A percentile compares a stretch with the other conserved stretches of the same genome.
Evolutionary conservation across 64 coral and sea anemone species (phyloP).

Genomic region (Exaiptasia diaphana): DNA sequence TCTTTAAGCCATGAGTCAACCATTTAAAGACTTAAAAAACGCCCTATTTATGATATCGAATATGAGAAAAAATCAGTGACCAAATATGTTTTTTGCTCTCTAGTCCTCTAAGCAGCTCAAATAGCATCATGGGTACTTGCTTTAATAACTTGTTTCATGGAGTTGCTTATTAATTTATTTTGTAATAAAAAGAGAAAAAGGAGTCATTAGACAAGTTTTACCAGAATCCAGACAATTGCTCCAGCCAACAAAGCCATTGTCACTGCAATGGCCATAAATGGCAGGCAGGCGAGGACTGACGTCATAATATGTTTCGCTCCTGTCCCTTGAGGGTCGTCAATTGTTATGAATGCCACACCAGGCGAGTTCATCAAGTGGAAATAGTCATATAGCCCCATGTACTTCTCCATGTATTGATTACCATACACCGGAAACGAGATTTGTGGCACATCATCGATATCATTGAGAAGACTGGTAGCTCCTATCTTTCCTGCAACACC

Average conservation of each 20-base stretch:
- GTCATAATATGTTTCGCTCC: slow-evolving; percentile 5
- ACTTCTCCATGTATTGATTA: slow-evolving; percentile 21
- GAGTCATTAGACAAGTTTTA: too few species aligned
- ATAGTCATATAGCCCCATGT: slow-evolving; percentile 36
- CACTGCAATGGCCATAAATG: slow-evolving; percentile 23
- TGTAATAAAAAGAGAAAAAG: too few species aligned
- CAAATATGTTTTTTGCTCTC: too few species aligned
- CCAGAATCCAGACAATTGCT: slow-evolving; percentile 57
- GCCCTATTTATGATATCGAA: too few species aligned
- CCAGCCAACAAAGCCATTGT: slow-evolving; percentile 47
- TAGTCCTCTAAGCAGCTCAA: too few species aligned
- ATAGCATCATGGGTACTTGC: too few species aligned
- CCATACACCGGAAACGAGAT: slow-evolving; percentile 64
- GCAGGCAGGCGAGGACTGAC: slow-evolving; percentile 21
- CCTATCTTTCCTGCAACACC: slow-evolving; percentile 9
- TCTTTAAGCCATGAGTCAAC: background rate
- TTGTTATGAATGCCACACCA: slow-evolving; percentile 44
- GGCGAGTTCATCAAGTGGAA: slow-evolving; percentile 41
- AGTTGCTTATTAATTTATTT: too few species aligned
- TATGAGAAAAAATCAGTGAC: too few species aligned
- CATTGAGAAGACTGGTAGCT: background rate
- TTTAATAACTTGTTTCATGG: too few species aligned
- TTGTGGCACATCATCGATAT: slow-evolving; percentile 51
- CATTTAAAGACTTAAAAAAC: background rate
- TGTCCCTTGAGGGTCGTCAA: background rate